Evolutionary conservation across 2,888 invertebrate species (phyloP), one percentile per base, ranked within the genome.

Genomic region (Timema podura): DNA sequence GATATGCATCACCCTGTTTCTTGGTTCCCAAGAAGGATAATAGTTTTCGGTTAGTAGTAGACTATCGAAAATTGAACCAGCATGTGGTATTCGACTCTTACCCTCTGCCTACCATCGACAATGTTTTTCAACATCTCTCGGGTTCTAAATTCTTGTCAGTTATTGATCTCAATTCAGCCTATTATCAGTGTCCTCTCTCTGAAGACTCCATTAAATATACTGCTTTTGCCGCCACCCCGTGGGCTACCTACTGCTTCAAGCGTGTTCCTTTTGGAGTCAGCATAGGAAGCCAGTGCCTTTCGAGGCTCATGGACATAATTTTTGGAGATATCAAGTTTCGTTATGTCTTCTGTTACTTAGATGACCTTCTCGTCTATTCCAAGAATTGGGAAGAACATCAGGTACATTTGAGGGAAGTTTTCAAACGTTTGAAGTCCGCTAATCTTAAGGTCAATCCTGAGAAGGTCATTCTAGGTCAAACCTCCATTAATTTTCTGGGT

Each of bases 321-420:
- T n/a, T 51, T n/a, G n/a, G 51, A 11, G 51, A 51, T 51, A 13
- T 51, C 11, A 51, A 51, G 11, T 49, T 51, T n/a, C 11, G 51
- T n/a, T 51, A n/a, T 51, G 51, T 51, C 11, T 51, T 51, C 3
- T 13, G n/a, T 51, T 51, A 51, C n/a, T 13, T 51, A 51, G 1
- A 51, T 51, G 51, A n/a, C 49, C 11, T 51, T 13, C 11, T 51
- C n/a, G 51, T 51, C 11, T n/a, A 51, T n/a, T 13, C 11, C 51
- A n/a, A 51, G 51, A 13, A 11, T 13, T 51, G 11, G 11, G 51
- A 51, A 13, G 51, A 51, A n/a, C 1, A 51, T 51, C n/a, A 13
- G n/a, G 51, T 13, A 51, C 51, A 51, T n/a, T n/a, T 51, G 3
- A 51, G n/a, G 51, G n/a, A 51, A 51, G 51, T 51, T 51, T 51